Base-by-base conservation (phyloP, 1,140 invertebrate genomes). In the Leptinotarsa undecemlineata region DNA sequence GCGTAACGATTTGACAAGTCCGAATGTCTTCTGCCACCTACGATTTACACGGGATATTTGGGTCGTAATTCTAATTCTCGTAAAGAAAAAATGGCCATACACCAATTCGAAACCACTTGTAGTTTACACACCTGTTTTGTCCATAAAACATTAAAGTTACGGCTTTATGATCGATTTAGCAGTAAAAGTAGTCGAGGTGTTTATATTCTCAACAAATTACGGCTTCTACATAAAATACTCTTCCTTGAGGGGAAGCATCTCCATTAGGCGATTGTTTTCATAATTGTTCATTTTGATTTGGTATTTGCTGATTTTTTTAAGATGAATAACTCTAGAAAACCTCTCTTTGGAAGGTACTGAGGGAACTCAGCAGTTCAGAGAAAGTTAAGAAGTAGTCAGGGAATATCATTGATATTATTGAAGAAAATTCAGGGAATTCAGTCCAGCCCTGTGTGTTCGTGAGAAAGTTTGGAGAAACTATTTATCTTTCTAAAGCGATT, bases 141-240 rank as follows among this genome's bases (percentile, higher is more conserved):
- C 74, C 81, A 81, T 82, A 82, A 82, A 82, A 82, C 81, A 81
- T 79, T 82, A 81, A 78, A 80, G 79, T 79, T 81, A 80, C 81
- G 77, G 76, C 81, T 82, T 82, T 82, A 82, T 82, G 81, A 82
- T 82, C 81, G 81, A 82, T 82, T 80, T 78, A 76, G 77, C 79
- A 80, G 77, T 82, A 82, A 82, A 80, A 80, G 75, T 81, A 80
- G 77, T 74, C 60, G 78, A 81, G 78, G 80, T 81, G 80, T 81
- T 81, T 81, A 81, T 80, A 80, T 80, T 80, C 80, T 80, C 79
- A 81, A 80, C 80, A 81, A 81, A 81, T 81, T 80, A 79, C 74
- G 64, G 72, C 76, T 78, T 74, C 78, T 78, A 73, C 77, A 73
- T 79, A 75, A 79, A 78, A 73, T 79, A 66, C 61, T 74, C 61